These are phyloP conservation scores for Halictus quadricinctus DNA, from an alignment of 2,888 invertebrate genomes.

Conservation along the genomic window DNA sequence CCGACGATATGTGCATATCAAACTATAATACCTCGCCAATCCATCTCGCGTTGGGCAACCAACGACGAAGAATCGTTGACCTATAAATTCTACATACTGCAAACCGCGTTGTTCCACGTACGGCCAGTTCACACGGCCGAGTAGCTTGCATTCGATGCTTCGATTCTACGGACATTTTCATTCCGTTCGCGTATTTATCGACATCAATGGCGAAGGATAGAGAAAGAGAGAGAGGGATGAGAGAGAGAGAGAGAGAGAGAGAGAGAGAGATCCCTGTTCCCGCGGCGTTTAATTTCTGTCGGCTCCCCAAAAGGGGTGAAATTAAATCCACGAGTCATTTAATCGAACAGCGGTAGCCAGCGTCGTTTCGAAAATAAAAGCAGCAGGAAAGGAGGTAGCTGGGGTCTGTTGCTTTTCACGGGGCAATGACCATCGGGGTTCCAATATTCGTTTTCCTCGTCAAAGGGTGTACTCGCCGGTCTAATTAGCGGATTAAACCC, in stretches of 20 bases:
- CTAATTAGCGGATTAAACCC: conserved; percentile 70
- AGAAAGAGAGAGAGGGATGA: background rate
- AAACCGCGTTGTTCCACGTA: background rate
- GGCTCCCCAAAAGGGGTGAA: background rate
- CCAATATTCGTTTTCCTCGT: conserved; percentile 50
- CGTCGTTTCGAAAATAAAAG: conserved; percentile 10
- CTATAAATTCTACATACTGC: background rate
- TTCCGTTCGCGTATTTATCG: conserved; percentile 3
- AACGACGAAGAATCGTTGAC: background rate
- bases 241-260: background rate
- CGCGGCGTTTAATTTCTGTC: conserved; percentile 26
- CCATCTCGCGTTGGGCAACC: background rate
- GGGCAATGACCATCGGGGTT: conserved; percentile 24
- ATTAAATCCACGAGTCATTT: conserved; percentile 38
- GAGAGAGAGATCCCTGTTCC: background rate
- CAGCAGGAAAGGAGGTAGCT: conserved; percentile 11
- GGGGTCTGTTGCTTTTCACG: conserved; percentile 27
- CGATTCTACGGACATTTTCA: conserved; percentile 15
- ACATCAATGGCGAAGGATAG: background rate
- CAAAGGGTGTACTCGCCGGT: conserved; percentile 57
- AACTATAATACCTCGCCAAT: background rate
- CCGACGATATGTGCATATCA: background rate
- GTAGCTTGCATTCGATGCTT: background rate
- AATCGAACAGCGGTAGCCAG: conserved; percentile 16
- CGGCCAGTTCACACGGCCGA: conserved; percentile 7